Base-by-base conservation (phyloP, 2,113 vertebrate genomes). In the Pao palembangensis region DNA sequence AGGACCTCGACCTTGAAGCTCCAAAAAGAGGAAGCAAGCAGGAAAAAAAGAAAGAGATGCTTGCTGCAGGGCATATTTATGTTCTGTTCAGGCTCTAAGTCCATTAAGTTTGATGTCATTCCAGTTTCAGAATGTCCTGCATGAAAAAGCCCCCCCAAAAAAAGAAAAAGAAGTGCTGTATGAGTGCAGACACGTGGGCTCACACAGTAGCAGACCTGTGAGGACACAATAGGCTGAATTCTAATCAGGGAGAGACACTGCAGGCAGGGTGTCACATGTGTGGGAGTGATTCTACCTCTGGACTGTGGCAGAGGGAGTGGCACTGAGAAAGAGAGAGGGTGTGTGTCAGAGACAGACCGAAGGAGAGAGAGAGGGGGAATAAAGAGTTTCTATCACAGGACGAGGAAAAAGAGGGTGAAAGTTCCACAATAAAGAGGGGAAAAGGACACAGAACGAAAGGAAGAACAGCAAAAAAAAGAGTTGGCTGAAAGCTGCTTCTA, bases 251-350 rank as follows among this genome's bases (percentile, higher is more conserved):
- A 56, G 68, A 61, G 64, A 78, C 59, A 65, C 57, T 62, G 34
- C 34, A 8, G 71, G 50, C 61, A 64, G 11, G 53, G 56, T 69
- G 70, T 78, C 75, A 67, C 66, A 52, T 46, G 15, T 1, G 80
- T 11, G 55, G 75, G 69, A 77, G 59, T 64, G 73, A 76, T 69
- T 84, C 72, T 73, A 85, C 83, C 81, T 84, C 83, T 87, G 83
- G 83, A 88, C 83, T 80, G 70, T 82, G 67, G 71, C 25, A 67
- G 71, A 82, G 74, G 79, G 86, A 84, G 85, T 83, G 79, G 71
- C 76, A n/a, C 11, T 60, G 41, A 20, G 38, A 76, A 58, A 81
- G 50, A 75, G 72, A 67, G 53, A 67, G 81, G 42, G 59, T 51
- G 58, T 55, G 48, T 34, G 59, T 51, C 21, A 51, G 64, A 64